phyloP scores from a whole-genome alignment of 2,888 invertebrate genomes.

The Rhagonycha lutea region DNA sequence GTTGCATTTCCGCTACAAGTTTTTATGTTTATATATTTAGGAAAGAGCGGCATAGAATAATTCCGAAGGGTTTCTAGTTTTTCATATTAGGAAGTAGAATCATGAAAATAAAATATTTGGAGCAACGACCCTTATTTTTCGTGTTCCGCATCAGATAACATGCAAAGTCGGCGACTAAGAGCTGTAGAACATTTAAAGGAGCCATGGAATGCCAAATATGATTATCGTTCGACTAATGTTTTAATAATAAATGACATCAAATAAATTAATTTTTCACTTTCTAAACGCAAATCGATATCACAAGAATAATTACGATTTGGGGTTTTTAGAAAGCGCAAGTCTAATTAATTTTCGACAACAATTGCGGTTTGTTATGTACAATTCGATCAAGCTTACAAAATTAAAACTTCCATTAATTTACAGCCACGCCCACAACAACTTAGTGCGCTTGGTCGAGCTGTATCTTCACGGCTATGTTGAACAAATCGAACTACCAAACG shows the following conservation, averaged over 20 bases:
- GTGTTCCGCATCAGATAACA: constrained; percentile 17
- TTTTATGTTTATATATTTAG: constrained; percentile 7
- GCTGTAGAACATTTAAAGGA: neutral
- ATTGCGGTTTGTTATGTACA: neutral
- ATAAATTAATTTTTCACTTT: neutral
- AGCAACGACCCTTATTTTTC: constrained; percentile 23
- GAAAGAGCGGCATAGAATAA: neutral
- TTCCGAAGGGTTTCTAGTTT: constrained; percentile 5
- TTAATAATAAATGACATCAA: neutral
- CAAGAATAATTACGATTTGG: neutral
- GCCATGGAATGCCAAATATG: constrained; percentile 10
- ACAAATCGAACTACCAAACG: neutral
- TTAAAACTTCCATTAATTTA: neutral
- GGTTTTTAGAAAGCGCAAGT: neutral
- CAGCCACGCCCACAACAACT: neutral
- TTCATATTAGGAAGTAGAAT: neutral
- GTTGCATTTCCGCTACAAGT: constrained; percentile 20
- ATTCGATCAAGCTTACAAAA: neutral
- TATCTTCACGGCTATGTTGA: neutral
- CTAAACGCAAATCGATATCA: neutral
- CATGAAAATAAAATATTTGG: constrained; percentile 8
- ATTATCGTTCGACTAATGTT: neutral
- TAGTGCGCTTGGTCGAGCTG: neutral
- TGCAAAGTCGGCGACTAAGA: neutral
- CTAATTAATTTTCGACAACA: neutral